phyloP scores from a whole-genome alignment of 2,797 vertebrate genomes.

The Melanotaenia trifasciata region DNA sequence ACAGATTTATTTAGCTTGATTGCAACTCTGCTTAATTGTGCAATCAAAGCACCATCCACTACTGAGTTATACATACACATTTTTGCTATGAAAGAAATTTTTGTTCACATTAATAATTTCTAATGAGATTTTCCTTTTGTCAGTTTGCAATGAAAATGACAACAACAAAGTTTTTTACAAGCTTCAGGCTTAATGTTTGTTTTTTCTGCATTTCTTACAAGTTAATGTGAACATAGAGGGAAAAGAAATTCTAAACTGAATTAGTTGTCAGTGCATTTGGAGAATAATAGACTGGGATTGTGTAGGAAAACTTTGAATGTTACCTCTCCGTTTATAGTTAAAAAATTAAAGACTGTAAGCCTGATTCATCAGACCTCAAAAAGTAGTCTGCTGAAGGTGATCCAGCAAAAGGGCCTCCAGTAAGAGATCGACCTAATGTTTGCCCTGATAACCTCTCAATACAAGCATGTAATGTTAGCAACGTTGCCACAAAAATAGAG shows the following conservation, averaged over 20 bases:
- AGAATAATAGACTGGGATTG: neutral
- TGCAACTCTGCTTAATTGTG: neutral
- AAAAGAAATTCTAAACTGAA: too few species aligned
- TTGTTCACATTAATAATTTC: too few species aligned
- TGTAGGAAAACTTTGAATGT: neutral
- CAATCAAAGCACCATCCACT: neutral
- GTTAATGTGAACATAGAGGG: neutral
- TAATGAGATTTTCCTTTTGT: too few species aligned
- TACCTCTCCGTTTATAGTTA: too few species aligned
- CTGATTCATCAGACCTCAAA: too few species aligned
- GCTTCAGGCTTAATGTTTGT: neutral
- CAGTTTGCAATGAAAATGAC: neutral
- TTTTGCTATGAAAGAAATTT: neutral
- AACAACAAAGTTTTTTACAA: neutral
- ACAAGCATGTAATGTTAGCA: neutral
- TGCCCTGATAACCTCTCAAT: neutral
- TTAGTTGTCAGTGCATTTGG: neutral
- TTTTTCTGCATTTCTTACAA: neutral
- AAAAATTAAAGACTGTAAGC: too few species aligned
- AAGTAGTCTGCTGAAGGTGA: neutral
- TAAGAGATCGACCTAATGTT: too few species aligned
- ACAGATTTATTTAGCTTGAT: neutral
- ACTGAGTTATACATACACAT: neutral
- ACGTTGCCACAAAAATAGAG: neutral
- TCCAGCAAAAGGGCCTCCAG: neutral